Evolutionary conservation across 2,797 vertebrate genomes (phyloP).

Genomic region (Helarctos malayanus): DNA sequence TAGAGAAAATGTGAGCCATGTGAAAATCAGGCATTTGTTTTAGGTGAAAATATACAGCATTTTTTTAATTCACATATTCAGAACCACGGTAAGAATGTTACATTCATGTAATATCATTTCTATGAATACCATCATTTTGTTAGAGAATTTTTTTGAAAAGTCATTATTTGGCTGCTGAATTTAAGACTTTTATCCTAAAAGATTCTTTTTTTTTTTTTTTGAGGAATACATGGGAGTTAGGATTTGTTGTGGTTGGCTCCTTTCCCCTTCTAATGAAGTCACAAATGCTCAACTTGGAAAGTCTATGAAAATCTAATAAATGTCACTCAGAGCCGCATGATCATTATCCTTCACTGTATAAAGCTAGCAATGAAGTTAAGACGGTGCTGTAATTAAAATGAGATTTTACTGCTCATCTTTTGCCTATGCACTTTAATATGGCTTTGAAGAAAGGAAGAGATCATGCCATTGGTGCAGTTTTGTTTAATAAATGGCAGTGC

Average conservation of each 20-base stretch:
- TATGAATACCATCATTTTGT: not conserved
- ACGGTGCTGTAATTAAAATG: not conserved
- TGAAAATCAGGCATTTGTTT: not conserved
- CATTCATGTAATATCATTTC: not conserved
- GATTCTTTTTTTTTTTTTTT: not conserved
- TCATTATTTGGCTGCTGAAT: not conserved
- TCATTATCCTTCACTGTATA: not conserved
- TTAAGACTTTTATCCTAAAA: conserved; percentile 40
- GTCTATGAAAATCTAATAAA: conserved; percentile 15
- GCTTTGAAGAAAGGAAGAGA: not conserved
- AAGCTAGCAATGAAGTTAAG: not conserved
- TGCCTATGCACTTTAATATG: not conserved
- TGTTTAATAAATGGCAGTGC: not conserved
- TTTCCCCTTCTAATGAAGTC: conserved; percentile 41
- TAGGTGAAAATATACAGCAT: not conserved
- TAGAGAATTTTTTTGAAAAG: not conserved
- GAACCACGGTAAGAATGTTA: not conserved
- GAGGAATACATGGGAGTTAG: conserved; percentile 12
- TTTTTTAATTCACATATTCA: not conserved
- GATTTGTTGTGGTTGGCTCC: not conserved
- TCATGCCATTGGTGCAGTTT: not conserved
- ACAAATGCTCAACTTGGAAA: conserved; percentile 19
- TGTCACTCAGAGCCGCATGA: not conserved
- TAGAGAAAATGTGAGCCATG: not conserved
- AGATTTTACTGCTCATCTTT: not conserved